A percentile compares a stretch with the other conserved stretches of the same genome.
Evolutionary conservation across 1,140 invertebrate species (phyloP).

Genomic region (Polypedilum pembai): DNA sequence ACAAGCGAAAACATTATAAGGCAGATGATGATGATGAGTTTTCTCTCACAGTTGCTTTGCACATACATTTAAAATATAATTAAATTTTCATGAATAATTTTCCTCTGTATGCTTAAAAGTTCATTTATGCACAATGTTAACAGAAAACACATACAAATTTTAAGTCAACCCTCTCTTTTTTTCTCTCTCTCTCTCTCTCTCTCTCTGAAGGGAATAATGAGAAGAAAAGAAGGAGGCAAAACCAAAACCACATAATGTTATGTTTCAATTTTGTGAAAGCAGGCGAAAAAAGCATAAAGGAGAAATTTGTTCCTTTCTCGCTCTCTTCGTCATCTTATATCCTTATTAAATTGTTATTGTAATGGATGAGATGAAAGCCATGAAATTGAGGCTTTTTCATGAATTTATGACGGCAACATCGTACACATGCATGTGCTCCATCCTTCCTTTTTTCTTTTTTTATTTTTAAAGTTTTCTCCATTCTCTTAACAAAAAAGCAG

Average conservation of each 20-base stretch:
- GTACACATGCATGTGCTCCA: not conserved
- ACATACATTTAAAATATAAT: too few relatives aligned
- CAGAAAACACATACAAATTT: too few relatives aligned
- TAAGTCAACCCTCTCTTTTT: not conserved
- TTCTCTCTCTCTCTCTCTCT: too few relatives aligned
- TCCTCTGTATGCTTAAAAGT: too few relatives aligned
- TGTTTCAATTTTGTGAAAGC: conserved; percentile 6
- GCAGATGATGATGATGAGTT: too few relatives aligned
- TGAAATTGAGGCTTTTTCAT: conserved; percentile 16
- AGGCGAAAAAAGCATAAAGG: not conserved
- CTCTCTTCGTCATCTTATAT: not conserved
- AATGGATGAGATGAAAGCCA: conserved; percentile 1
- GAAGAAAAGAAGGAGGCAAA: not conserved
- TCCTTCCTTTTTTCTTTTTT: not conserved
- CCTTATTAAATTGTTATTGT: conserved; percentile 7
- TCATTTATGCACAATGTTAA: too few relatives aligned
- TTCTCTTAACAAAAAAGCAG: not conserved
- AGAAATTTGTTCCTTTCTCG: not conserved
- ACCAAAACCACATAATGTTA: not conserved
- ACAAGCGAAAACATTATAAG: too few relatives aligned
- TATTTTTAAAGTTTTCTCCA: not conserved
- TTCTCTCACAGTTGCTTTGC: too few relatives aligned
- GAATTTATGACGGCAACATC: conserved; percentile 11
- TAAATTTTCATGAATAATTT: too few relatives aligned
- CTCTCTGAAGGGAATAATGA: not conserved